Evolutionary conservation across 2,888 invertebrate species (phyloP).

Genomic region (Celastrina argiolus): DNA sequence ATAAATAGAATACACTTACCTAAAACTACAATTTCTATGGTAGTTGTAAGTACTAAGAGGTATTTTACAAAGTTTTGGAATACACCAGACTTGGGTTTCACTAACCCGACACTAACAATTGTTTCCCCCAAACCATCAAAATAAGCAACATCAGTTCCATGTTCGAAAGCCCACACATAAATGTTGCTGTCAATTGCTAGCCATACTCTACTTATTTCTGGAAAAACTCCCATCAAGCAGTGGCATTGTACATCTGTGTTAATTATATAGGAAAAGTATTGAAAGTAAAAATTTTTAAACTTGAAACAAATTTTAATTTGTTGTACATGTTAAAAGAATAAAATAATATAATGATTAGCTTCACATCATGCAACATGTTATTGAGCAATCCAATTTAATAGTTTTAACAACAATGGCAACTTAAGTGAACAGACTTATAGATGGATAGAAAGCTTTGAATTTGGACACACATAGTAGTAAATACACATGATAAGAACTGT

Average conservation of each 20-base stretch:
- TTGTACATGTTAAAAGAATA: too few species aligned
- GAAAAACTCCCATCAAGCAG: constrained; percentile 97
- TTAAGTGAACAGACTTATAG: too few species aligned
- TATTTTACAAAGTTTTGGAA: constrained; percentile 95
- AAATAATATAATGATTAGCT: too few species aligned
- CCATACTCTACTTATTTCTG: constrained; percentile 97
- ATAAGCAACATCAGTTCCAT: constrained; percentile 96
- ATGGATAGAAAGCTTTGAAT: too few species aligned
- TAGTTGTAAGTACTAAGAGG: constrained; percentile 94
- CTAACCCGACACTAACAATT: constrained; percentile 94
- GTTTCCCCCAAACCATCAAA: constrained; percentile 97
- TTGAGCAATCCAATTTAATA: too few species aligned
- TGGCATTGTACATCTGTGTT: constrained; percentile 93
- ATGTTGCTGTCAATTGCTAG: constrained; percentile 98
- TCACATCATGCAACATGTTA: too few species aligned
- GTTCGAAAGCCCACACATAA: constrained; percentile 98
- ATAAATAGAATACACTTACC: constrained; percentile 73
- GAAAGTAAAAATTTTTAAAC: neutral
- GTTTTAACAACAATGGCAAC: too few species aligned
- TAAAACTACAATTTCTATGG: constrained; percentile 93
- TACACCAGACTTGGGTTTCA: constrained; percentile 91
- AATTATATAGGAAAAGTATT: constrained; percentile 38
- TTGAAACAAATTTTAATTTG: too few species aligned
- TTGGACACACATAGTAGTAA: too few species aligned
- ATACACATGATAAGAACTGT: too few species aligned